Conservation (phyloP, 2,113 vertebrate species). For the Anser brachyrhynchus region DNA sequence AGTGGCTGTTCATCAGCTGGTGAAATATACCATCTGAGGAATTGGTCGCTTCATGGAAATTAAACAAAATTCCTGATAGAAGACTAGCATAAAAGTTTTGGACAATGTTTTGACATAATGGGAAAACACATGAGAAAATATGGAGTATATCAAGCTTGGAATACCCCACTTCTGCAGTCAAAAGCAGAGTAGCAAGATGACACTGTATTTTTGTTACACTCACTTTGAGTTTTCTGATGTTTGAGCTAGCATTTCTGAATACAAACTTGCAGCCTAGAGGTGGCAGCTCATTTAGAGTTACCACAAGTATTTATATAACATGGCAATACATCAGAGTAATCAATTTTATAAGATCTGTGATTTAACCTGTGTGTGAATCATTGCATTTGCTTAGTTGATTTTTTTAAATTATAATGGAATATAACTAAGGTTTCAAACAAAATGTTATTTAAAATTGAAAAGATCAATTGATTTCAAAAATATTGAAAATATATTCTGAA, state of each 20-base stretch:
- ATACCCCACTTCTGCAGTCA: neutral
- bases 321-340: slow-evolving; percentile 1
- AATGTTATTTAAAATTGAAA: neutral
- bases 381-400: neutral
- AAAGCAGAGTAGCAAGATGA: neutral
- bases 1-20: slow-evolving; percentile 38
- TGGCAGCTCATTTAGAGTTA: neutral
- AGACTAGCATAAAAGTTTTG: neutral
- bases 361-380: slow-evolving; percentile 4
- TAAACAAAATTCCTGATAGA: slow-evolving; percentile 13
- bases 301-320: neutral
- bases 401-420: slow-evolving; percentile 16
- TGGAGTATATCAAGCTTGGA: neutral
- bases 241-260: neutral
- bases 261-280: neutral
- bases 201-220: neutral
- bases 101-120: neutral
- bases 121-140: neutral
- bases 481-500: neutral
- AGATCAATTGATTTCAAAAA: neutral
- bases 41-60: slow-evolving; percentile 29
- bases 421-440: slow-evolving; percentile 4
- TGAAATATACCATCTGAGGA: slow-evolving; percentile 23
- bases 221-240: neutral
- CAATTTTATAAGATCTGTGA: slow-evolving; percentile 4